These are phyloP conservation scores for Hydractinia echinata DNA, from an alignment of 30 jellyfish, hydroid and myxozoan genomes.

Conservation along the genomic window DNA sequence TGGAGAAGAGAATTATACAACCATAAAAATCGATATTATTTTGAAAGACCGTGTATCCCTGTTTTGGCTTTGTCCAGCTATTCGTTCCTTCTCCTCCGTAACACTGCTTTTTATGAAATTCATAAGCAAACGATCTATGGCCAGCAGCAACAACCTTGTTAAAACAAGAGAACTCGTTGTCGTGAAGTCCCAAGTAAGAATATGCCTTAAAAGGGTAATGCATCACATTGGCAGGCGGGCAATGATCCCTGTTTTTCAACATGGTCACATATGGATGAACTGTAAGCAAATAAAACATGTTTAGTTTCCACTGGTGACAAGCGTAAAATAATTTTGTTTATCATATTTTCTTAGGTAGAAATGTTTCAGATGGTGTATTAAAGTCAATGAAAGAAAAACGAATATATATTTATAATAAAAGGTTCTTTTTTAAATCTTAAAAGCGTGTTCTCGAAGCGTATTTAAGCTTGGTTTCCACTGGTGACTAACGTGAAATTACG, in stretches of 20 bases:
- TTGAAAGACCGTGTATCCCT: not conserved
- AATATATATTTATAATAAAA: no score
- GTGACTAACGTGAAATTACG: no score
- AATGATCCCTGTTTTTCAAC: not conserved
- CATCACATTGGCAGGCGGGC: not conserved
- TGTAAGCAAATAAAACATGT: not conserved
- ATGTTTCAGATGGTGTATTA: no score
- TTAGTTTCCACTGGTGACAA: no score
- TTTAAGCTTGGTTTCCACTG: no score
- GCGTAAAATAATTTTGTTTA: no score
- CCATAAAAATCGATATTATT: not conserved
- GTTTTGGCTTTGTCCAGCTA: not conserved
- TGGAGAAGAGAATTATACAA: not conserved
- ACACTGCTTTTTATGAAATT: not conserved
- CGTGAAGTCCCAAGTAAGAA: not conserved
- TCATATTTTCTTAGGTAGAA: no score
- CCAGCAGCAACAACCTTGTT: slow-evolving; percentile 11
- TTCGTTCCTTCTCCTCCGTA: slow-evolving; percentile 13
- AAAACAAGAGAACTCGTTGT: not conserved
- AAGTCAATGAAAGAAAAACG: no score
- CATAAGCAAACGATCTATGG: slow-evolving; percentile 5
- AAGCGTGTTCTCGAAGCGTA: no score
- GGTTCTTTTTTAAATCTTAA: no score
- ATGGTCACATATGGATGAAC: not conserved
- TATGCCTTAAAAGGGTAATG: not conserved